phyloP scores from a whole-genome alignment of 2,113 vertebrate species.

The Rostratula benghalensis region DNA sequence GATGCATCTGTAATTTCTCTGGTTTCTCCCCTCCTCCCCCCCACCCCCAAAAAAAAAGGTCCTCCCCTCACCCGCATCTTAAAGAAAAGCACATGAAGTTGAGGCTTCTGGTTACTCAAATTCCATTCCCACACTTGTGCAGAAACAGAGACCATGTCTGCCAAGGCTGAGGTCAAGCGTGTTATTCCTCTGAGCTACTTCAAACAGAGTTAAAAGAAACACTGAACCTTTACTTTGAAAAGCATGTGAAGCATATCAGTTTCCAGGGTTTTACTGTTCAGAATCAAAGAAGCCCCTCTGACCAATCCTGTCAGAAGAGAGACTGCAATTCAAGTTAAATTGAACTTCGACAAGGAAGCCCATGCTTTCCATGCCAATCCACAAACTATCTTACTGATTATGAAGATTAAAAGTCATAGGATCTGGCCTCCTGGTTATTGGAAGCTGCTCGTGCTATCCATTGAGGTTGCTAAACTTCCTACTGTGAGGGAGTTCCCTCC shows the following conservation, averaged over 20 bases:
- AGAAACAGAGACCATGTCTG: conserved; percentile 32
- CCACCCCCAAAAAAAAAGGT: too few relatives aligned
- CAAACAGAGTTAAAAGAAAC: not conserved
- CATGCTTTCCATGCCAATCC: not conserved
- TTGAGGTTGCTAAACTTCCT: not conserved
- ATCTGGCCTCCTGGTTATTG: not conserved
- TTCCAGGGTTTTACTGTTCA: not conserved
- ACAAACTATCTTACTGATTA: not conserved
- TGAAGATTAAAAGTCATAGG: not conserved
- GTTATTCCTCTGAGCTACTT: conserved; percentile 33
- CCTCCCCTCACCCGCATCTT: not conserved
- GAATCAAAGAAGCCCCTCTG: not conserved
- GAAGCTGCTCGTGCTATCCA: not conserved
- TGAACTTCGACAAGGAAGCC: not conserved
- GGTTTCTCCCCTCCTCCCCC: not conserved
- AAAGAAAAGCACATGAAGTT: conserved; percentile 5
- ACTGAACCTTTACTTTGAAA: conserved; percentile 9
- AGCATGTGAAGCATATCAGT: not conserved
- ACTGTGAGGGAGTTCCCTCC: not conserved
- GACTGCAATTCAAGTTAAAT: not conserved
- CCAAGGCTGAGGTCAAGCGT: conserved; percentile 51
- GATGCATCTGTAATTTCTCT: not conserved
- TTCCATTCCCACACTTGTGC: conserved; percentile 53
- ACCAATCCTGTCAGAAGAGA: not conserved
- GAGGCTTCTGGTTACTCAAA: not conserved